Evolutionary conservation across 1,140 invertebrate species (phyloP), one percentile per base, ranked within the genome.

Genomic region (Trachymyrmex cornetzi): DNA sequence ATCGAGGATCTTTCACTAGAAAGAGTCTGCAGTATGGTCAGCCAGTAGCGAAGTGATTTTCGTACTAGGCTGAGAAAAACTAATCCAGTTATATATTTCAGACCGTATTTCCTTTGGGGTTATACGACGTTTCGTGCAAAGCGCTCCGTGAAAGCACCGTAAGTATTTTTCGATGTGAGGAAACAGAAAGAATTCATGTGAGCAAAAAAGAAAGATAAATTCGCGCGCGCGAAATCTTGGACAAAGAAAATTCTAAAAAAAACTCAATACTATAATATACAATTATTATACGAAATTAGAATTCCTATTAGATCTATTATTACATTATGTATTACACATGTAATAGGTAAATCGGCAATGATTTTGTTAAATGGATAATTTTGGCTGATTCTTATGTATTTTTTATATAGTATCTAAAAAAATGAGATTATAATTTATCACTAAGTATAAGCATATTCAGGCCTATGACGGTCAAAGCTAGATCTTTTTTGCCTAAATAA

Each of bases 61-160:
- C 55, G 27, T 44, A 57, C 55, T 84, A 48, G 80, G 80, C 55
- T 14, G 44, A 57, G 27, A 61, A 84, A 84, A 59, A 55, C 30
- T 74, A 84, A 75, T 84, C 69, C 69, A 69, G 38, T 84, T 84
- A 84, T 84, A 84, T 84, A 84, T 75, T 75, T 75, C 55, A 74
- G 55, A 48, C 24, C 4, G 55, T 75, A 75, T 84, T 75, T 74
- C 44, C 55, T 30, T 30, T 24, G 50, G 19, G 22, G 34, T 61
- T 38, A n/a, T 14, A 57, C 22, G 22, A 2, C n/a, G 30, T 6
- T 50, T 67, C 44, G 50, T 38, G 22, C 69, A 84, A 61, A 24
- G 4, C n/a, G 55, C 12, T 61, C 12, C 50, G 38, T 74, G 30
- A 81, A 72, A 81, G 30, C 24, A 38, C 24, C 24, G 7, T 84